phyloP scores from a whole-genome alignment of 2,797 vertebrate species.

The Acestrorhynchus altus region DNA sequence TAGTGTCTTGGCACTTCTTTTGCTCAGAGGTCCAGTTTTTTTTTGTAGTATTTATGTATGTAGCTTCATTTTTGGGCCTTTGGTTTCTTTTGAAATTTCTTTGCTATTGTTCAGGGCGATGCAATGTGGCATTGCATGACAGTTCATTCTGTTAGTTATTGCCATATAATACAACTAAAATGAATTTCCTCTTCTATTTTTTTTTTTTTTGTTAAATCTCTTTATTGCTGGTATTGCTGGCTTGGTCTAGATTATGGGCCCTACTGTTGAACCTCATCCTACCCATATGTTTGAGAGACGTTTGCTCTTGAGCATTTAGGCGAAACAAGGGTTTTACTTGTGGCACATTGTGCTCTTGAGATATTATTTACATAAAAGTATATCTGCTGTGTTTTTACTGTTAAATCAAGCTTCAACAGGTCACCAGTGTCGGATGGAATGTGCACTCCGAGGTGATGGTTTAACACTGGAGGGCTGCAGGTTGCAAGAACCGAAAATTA shows the following conservation, averaged over 20 bases:
- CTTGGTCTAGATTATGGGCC: not conserved
- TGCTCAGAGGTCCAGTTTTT: not conserved
- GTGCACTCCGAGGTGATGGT: not conserved
- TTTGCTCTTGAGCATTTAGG: not conserved
- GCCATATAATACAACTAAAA: too few species aligned
- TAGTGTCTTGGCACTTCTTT: not conserved
- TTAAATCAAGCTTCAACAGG: not conserved
- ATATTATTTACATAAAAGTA: not conserved
- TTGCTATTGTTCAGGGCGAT: not conserved
- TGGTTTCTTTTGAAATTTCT: not conserved
- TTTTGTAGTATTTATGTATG: not conserved
- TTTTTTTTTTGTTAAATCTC: not conserved
- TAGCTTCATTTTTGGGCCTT: not conserved
- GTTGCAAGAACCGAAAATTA: not conserved
- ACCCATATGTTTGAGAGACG: too few species aligned
- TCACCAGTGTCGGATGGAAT: not conserved
- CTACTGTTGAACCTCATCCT: not conserved
- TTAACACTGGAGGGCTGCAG: not conserved
- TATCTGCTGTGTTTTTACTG: not conserved
- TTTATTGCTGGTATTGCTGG: not conserved
- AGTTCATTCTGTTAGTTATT: too few species aligned
- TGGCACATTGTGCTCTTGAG: not conserved
- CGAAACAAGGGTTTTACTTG: not conserved
- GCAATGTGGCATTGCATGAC: too few species aligned
- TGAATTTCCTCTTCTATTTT: too few species aligned